Conservation (phyloP, 2,888 invertebrate species). For the Drosophila falleni region DNA sequence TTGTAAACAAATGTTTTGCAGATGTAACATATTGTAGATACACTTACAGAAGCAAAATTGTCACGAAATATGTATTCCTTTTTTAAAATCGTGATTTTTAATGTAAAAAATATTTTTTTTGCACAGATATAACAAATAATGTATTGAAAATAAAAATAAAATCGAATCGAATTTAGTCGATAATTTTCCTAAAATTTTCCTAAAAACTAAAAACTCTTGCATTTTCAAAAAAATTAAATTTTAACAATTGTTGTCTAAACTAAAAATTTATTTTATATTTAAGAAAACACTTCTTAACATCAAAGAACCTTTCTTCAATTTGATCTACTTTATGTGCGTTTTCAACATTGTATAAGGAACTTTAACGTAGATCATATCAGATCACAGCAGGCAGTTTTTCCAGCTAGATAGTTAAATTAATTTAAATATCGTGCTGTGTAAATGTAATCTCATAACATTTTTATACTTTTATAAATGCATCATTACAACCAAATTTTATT, state of each 20-base stretch:
- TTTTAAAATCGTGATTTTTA: neutral
- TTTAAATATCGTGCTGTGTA: conserved; percentile 68
- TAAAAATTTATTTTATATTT: too few species aligned
- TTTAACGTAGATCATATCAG: conserved; percentile 6
- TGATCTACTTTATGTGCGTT: neutral
- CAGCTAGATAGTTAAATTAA: conserved; percentile 42
- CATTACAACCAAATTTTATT: conserved; percentile 72
- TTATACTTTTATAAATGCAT: conserved; percentile 75
- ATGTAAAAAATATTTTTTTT: neutral
- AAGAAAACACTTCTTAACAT: neutral
- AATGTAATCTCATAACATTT: conserved; percentile 47
- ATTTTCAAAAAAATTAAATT: too few species aligned
- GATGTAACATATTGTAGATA: neutral
- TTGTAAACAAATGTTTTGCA: conserved; percentile 4
- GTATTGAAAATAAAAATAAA: neutral
- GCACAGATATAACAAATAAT: too few species aligned
- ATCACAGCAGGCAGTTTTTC: conserved; percentile 13
- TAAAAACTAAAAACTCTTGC: too few species aligned
- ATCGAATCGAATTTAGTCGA: too few species aligned
- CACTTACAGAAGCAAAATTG: neutral
- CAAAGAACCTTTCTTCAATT: neutral
- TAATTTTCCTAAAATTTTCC: too few species aligned
- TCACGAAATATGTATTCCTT: neutral
- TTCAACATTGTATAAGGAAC: conserved; percentile 6
- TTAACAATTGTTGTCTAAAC: too few species aligned